Base-by-base conservation (phyloP, 1,140 invertebrate species). In the Muscidifurax raptorellus region DNA sequence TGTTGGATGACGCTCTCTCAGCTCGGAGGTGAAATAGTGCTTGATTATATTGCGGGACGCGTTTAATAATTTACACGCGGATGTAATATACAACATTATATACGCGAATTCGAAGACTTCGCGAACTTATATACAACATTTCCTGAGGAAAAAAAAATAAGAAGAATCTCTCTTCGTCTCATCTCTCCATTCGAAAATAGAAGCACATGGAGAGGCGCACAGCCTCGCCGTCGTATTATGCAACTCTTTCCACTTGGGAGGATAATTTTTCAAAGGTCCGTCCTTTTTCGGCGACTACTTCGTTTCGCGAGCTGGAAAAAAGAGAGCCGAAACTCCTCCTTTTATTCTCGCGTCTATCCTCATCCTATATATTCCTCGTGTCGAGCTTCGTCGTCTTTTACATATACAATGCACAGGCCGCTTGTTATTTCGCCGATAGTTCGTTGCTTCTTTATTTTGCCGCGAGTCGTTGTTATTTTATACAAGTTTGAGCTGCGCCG, bases 261-360 rank as follows among this genome's bases (percentile, higher is more conserved):
- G 82, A 90, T 90, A 90, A 91, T 91, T 91, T 90, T 89, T 91
- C 90, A 91, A 91, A 90, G 90, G 85, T 81, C 84, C 84, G 72
- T 76, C 80, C 71, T 66, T 66, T 74, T 83, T 78, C 47, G 36
- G 74, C 69, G 80, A 52, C 74, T 83, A 86, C 86, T 87, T 87
- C 81, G 76, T 86, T 82, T 80, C 75, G 85, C 78, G 32, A 30
- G 82, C 82, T 79, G 67, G 66, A 72, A 74, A 71, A 78, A 79
- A 80, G 30, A 80, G 79, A 84, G 67, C 79, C 28, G 22, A 36
- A 82, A 44, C 74, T 82, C 71, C 74, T 81, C 80, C 75, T 83
- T 52, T 75, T 75, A 64, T 71, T 79, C 81, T 82, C 75, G 22
- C 78, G 69, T 40, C 25, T 18, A 18, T n/a, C 12, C 52, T 59